Base-by-base conservation (phyloP, 1,140 invertebrate genomes). In the Drosophila ambigua region DNA sequence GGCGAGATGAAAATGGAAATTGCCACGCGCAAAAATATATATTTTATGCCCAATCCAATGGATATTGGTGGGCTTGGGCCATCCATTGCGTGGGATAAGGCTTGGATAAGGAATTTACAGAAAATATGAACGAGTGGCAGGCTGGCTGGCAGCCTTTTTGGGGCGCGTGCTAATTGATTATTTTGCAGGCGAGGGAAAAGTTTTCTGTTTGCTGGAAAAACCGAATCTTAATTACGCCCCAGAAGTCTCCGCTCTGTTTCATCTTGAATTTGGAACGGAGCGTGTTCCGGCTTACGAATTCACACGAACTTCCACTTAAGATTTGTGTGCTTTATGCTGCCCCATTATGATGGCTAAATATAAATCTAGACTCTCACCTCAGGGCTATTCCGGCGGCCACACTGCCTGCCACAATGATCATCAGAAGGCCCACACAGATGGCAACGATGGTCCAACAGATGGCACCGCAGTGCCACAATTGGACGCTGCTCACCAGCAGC, bases 391-490 rank as follows among this genome's bases (percentile, higher is more conserved):
- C 91, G 0, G 79, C 81, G 13, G 87, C 79, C 43, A 92, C 79
- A 60, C 78, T 90, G 15, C 78, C 91, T 1, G 72, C 79, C 26
- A 91, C 71, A 39, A 91, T 78, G 53, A 81, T 75, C 48, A 91
- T 50, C 35, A 92, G 69, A 0, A 91, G 41, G 50, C 76, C 59
- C 6, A 90, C 72, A 54, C 78, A 79, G 41, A 91, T 90, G 3
- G 84, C 87, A 23, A 79, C 79, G 49, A 92, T 79, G 43, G 82
- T 90, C 91, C 91, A 91, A 58, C 91, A 92, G 60, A 91, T 79
- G 54, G 90, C 80, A 20, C 91, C 91, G 52, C 91, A 92, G 15
- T 88, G 76, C 88, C 88, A 88, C 53, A 91, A 67, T 60, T 89
- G 83, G 24, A 78, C 72, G 31, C 74, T 89, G 69, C 82, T 90